Conservation (phyloP, 2,113 vertebrate species). For the Phrynosoma platyrhinos region DNA sequence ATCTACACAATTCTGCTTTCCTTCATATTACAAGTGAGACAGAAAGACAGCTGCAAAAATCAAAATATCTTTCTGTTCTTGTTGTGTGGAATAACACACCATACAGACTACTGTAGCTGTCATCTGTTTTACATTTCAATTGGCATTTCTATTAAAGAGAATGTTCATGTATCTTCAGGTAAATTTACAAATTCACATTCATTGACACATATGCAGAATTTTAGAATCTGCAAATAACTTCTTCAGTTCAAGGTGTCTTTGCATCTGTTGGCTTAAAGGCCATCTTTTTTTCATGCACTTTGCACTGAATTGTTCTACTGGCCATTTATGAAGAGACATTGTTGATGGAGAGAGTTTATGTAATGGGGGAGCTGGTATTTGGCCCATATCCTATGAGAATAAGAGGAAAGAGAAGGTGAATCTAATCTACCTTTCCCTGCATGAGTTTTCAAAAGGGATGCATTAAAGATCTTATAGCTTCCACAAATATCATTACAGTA, state of each 20-base stretch:
- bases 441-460: neutral
- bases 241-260: neutral
- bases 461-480: neutral
- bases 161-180: neutral
- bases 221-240: neutral
- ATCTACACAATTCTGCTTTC: conserved; percentile 38
- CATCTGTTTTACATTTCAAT: conserved; percentile 67
- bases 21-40: conserved; percentile 42
- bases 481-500: neutral
- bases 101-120: neutral
- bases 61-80: conserved; percentile 58
- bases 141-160: conserved; percentile 23
- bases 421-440: neutral
- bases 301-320: neutral
- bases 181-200: neutral
- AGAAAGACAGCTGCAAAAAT: conserved; percentile 57
- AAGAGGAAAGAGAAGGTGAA: neutral
- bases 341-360: neutral
- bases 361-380: neutral
- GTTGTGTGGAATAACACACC: neutral
- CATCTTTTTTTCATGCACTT: neutral
- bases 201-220: neutral
- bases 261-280: neutral
- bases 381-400: no score
- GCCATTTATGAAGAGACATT: neutral